Percentiles rank a stretch among this genome's conserved stretches.
Evolutionary conservation across 1,140 invertebrate species (phyloP).

Genomic region (Philotrypesis tridentata): DNA sequence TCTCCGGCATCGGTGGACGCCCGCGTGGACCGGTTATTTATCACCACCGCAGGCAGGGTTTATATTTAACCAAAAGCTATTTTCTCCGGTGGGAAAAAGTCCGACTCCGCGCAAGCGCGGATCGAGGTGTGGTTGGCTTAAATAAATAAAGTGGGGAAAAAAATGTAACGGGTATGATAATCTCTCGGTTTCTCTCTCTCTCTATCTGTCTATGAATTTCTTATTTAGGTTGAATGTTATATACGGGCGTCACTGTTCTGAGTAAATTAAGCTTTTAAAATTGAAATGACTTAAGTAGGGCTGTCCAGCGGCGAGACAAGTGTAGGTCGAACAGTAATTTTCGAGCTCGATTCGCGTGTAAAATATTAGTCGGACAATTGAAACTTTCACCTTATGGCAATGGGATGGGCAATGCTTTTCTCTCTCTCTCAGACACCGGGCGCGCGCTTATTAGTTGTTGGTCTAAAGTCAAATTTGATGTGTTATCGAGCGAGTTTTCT

Average conservation of each 20-base stretch:
- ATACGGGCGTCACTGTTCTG: neutral
- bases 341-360: neutral
- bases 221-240: neutral
- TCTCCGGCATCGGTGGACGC: neutral
- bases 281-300: neutral
- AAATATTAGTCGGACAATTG: neutral
- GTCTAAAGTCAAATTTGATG: neutral
- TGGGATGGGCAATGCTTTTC: neutral
- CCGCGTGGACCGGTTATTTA: neutral
- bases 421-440: neutral
- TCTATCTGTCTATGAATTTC: no score
- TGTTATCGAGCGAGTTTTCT: no score
- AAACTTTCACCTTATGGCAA: neutral
- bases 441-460: neutral
- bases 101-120: neutral
- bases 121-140: neutral
- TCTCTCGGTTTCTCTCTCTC: no score
- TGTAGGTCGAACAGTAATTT: neutral
- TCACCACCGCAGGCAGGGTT: neutral
- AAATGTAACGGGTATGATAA: neutral
- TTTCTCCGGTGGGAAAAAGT: neutral
- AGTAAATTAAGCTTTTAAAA: neutral
- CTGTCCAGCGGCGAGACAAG: neutral
- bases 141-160: neutral
- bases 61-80: neutral